Percentiles rank a stretch among this genome's conserved stretches.
These are phyloP conservation scores for Melanocharis versteri DNA, from an alignment of 2,113 vertebrate species.

Conservation along the genomic window DNA sequence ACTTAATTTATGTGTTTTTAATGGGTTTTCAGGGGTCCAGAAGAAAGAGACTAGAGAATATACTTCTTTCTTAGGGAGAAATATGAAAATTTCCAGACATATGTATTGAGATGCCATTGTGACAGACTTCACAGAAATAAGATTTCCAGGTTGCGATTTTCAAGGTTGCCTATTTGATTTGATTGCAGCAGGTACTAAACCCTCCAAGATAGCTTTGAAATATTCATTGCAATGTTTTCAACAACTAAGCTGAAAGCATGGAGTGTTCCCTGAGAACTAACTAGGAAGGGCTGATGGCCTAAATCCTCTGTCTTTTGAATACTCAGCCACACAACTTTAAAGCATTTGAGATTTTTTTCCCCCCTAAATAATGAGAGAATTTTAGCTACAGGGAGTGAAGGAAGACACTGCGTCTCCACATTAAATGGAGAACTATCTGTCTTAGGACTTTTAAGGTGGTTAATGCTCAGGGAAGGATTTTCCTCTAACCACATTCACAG, in stretches of 20 bases:
- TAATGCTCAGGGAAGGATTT: neutral
- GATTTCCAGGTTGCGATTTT: neutral
- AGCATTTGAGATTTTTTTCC: neutral
- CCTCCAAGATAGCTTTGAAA: conserved; percentile 6
- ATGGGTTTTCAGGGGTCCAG: neutral
- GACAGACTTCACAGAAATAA: neutral
- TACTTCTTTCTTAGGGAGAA: neutral
- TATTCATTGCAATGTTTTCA: neutral
- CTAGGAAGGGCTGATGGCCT: neutral
- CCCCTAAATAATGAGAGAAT: neutral
- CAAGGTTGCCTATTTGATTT: neutral
- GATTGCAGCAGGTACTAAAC: neutral
- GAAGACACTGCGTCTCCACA: neutral
- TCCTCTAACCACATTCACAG: neutral
- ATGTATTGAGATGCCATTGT: neutral
- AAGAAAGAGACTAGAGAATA: neutral
- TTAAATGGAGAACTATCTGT: neutral
- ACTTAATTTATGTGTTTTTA: neutral
- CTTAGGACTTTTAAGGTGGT: neutral
- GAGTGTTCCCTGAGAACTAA: neutral
- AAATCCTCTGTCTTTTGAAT: conserved; percentile 8
- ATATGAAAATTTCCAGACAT: neutral
- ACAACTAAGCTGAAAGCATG: conserved; percentile 2
- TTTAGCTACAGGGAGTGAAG: neutral
- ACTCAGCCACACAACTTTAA: neutral